These are phyloP conservation scores for Bugula neritina DNA, from an alignment of 2,888 invertebrate genomes.

Conservation along the genomic window DNA sequence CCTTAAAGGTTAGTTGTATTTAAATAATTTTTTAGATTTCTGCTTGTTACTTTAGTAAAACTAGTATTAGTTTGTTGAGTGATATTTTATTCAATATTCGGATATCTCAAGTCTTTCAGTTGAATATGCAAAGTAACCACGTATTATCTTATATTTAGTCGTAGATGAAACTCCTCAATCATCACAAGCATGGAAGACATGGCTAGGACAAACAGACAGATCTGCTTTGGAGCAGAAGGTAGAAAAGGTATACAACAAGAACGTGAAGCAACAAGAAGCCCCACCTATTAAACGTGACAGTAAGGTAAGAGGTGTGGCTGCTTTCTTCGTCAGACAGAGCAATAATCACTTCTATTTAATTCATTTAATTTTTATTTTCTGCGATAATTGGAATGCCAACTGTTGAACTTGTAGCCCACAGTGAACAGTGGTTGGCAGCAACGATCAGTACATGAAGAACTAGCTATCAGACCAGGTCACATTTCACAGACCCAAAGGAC, in stretches of 20 bases:
- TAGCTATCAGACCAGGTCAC: background rate
- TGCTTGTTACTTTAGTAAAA: background rate
- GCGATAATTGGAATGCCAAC: too few species aligned
- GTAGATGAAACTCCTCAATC: background rate
- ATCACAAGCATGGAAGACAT: constrained; percentile 12
- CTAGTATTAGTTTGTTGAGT: background rate
- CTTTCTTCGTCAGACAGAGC: too few species aligned
- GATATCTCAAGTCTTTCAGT: too few species aligned
- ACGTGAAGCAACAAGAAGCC: background rate
- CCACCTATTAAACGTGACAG: constrained; percentile 13
- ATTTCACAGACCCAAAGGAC: constrained; percentile 1
- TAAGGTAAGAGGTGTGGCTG: too few species aligned
- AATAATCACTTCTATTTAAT: too few species aligned
- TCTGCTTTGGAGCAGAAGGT: constrained; percentile 15
- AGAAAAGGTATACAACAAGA: background rate
- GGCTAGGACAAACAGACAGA: constrained; percentile 7
- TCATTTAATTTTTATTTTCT: too few species aligned
- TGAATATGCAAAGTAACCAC: too few species aligned
- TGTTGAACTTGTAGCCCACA: background rate
- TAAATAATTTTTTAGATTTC: background rate
- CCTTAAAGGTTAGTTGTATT: background rate
- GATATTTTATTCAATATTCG: too few species aligned
- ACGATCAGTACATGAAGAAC: constrained; percentile 6
- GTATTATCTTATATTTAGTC: background rate
- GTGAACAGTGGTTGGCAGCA: constrained; percentile 24